These are phyloP conservation scores for Acanthaster planci DNA, from an alignment of 35 echinoderm and acorn worm species.

Conservation along the genomic window DNA sequence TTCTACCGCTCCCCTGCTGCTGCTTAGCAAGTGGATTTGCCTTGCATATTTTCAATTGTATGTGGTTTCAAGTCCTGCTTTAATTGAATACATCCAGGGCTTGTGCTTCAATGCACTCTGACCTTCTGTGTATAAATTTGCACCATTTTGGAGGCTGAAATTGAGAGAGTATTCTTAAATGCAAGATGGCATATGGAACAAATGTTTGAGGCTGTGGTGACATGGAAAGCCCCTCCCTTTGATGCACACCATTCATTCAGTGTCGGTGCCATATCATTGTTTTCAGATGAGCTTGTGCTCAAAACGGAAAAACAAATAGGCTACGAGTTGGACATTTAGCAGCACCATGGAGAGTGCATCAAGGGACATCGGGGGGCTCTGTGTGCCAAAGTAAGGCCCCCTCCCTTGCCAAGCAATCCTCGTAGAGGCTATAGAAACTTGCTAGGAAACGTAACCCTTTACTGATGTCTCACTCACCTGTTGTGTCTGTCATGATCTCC, in stretches of 20 bases:
- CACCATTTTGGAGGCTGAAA: neutral
- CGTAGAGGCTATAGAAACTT: too few species aligned
- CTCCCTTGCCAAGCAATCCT: too few species aligned
- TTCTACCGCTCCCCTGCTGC: too few species aligned
- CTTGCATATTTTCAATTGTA: too few species aligned
- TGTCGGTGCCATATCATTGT: neutral
- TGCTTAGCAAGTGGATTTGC: too few species aligned
- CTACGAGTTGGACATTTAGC: conserved; percentile 25
- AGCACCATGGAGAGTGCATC: neutral
- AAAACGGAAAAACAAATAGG: conserved; percentile 5
- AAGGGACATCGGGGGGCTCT: neutral
- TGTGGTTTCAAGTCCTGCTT: too few species aligned
- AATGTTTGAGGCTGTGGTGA: neutral
- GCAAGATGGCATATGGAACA: neutral
- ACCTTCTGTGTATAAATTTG: neutral
- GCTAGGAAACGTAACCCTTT: neutral
- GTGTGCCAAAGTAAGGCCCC: neutral
- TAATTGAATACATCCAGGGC: neutral
- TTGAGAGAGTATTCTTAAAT: neutral
- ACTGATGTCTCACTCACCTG: neutral
- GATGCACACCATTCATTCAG: neutral
- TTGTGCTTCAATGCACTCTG: neutral
- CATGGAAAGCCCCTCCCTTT: too few species aligned
- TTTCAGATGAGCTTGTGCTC: conserved; percentile 1
- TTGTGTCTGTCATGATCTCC: too few species aligned